Conservation (phyloP, 64 coral and sea anemone genomes). For the Pocillopora damicornis region DNA sequence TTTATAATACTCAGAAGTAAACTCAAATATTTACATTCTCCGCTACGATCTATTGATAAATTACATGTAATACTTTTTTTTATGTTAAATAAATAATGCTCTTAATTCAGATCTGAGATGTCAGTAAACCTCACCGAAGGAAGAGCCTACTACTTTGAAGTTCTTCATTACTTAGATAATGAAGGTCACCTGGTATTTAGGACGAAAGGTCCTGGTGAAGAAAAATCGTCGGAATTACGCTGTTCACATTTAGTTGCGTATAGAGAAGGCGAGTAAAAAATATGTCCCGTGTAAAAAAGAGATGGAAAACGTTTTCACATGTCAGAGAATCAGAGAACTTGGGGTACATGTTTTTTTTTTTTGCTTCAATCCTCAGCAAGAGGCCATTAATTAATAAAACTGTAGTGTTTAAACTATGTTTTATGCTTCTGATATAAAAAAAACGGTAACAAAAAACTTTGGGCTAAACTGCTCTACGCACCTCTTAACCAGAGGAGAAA, state of each 20-base stretch:
- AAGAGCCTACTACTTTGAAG: neutral
- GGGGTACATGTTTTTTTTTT: neutral
- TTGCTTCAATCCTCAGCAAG: neutral
- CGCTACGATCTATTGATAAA: no score
- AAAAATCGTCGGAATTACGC: neutral
- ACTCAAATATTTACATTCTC: no score
- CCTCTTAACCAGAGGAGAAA: no score
- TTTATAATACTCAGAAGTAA: no score
- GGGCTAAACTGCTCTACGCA: no score
- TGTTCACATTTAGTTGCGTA: neutral
- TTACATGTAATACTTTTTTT: neutral
- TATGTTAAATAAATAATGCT: neutral
- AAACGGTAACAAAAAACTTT: no score
- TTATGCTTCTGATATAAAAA: no score
- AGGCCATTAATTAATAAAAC: no score
- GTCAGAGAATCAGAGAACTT: no score
- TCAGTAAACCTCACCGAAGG: constrained; percentile 1
- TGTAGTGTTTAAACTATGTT: no score
- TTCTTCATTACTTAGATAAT: neutral
- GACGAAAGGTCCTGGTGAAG: neutral
- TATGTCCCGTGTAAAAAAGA: neutral
- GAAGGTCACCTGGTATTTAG: neutral
- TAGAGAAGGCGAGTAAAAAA: neutral
- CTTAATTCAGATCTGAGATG: neutral
- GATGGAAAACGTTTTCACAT: neutral